phyloP scores from a whole-genome alignment of 2,888 invertebrate genomes.

The Sabatieria punctata region DNA sequence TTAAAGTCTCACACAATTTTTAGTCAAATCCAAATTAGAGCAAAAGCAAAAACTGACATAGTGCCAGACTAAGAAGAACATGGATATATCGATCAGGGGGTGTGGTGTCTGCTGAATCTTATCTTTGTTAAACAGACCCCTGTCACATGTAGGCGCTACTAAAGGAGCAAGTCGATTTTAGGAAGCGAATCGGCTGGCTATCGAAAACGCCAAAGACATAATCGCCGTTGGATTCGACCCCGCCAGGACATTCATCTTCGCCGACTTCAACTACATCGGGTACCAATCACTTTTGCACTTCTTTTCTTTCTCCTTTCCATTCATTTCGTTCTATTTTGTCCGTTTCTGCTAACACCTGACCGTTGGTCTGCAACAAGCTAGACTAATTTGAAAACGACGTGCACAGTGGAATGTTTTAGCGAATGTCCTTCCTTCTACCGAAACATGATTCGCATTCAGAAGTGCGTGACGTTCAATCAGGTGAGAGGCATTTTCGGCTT shows the following conservation, averaged over 20 bases:
- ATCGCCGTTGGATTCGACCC: conserved; percentile 86
- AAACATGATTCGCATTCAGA: conserved; percentile 78
- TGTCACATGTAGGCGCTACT: no score
- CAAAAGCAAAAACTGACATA: no score
- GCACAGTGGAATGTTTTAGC: no score
- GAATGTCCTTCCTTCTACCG: conserved; percentile 75
- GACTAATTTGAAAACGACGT: no score
- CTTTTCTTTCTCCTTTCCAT: neutral
- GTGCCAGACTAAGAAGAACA: no score
- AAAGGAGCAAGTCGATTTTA: no score
- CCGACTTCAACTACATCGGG: conserved; percentile 84
- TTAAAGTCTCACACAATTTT: no score
- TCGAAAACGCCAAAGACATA: conserved; percentile 90
- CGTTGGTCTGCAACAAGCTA: conserved; percentile 13
- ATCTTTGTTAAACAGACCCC: no score
- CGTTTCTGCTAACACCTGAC: no score
- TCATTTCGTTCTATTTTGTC: neutral
- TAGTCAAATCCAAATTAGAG: no score
- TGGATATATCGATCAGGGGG: no score
- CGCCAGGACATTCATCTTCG: conserved; percentile 90
- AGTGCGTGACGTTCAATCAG: conserved; percentile 88
- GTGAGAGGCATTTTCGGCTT: conserved; percentile 97
- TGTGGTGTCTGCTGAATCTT: no score
- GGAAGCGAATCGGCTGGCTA: conserved; percentile 60
- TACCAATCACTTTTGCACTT: conserved; percentile 33